phyloP scores from a whole-genome alignment of 1,140 invertebrate species.

The Nomia melanderi region DNA sequence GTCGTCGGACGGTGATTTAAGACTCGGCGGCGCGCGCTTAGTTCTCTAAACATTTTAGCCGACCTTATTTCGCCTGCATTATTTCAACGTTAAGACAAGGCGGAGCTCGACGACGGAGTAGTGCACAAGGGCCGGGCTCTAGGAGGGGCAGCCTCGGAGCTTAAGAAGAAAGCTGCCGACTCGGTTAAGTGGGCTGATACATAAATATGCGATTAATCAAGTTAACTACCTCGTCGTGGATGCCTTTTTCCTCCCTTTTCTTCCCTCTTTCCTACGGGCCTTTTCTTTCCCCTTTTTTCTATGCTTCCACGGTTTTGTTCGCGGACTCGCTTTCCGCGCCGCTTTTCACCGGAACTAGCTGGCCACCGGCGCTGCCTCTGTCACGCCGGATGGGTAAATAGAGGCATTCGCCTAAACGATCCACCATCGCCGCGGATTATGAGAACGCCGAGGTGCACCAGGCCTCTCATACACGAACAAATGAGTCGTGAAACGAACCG shows the following conservation, averaged over 20 bases:
- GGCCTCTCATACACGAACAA: constrained; percentile 61
- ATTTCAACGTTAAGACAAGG: constrained; percentile 73
- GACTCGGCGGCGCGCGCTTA: constrained; percentile 60
- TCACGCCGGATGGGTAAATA: constrained; percentile 64
- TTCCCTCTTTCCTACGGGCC: not conserved
- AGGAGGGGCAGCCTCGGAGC: constrained; percentile 44
- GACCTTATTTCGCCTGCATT: constrained; percentile 75
- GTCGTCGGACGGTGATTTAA: constrained; percentile 68
- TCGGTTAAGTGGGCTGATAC: constrained; percentile 75
- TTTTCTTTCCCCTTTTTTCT: not conserved
- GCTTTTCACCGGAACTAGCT: constrained; percentile 29
- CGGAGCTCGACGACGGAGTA: constrained; percentile 54
- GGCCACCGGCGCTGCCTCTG: not conserved
- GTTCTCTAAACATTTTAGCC: constrained; percentile 76
- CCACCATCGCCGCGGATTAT: constrained; percentile 63
- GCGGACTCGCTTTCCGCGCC: not conserved
- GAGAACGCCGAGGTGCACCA: constrained; percentile 55
- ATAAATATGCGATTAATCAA: constrained; percentile 79
- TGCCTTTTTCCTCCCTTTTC: constrained; percentile 35
- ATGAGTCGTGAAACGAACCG: constrained; percentile 74
- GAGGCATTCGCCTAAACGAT: constrained; percentile 71
- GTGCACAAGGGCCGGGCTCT: constrained; percentile 37
- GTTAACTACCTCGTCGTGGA: constrained; percentile 64
- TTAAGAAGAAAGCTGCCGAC: constrained; percentile 65
- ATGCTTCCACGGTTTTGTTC: not conserved